Evolutionary conservation across 1,140 invertebrate species (phyloP).

Genomic region (Lycorma delicatula): DNA sequence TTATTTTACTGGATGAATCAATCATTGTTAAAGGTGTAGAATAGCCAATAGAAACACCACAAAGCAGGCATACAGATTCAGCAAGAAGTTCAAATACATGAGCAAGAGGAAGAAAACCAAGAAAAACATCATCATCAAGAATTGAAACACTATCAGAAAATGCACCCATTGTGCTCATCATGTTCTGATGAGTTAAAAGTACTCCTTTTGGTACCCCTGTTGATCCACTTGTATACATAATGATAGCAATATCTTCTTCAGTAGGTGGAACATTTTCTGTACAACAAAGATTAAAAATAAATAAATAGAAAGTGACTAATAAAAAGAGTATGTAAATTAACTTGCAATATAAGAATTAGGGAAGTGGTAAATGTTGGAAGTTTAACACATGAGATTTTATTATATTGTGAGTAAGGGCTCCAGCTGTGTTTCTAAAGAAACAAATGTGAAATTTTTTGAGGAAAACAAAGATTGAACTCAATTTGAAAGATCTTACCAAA

Average conservation of each 20-base stretch:
- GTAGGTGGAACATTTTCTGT: constrained; percentile 48
- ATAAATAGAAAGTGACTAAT: no score
- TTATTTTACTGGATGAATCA: constrained; percentile 92
- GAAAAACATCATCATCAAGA: constrained; percentile 66
- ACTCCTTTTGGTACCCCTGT: constrained; percentile 87
- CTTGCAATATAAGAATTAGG: no score
- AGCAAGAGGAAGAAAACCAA: constrained; percentile 93
- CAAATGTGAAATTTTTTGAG: no score
- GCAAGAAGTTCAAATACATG: constrained; percentile 87
- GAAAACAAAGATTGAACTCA: no score
- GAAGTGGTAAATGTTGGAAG: no score
- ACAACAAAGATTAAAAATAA: no score
- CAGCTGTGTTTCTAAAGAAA: no score
- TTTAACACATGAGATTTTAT: no score
- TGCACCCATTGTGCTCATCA: constrained; percentile 78
- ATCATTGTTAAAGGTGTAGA: constrained; percentile 92
- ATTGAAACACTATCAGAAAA: constrained; percentile 73
- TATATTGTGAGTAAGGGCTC: no score
- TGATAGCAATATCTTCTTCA: constrained; percentile 74
- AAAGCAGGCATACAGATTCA: constrained; percentile 47
- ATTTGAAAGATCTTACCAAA: no score
- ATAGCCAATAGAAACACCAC: constrained; percentile 91
- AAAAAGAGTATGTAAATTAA: no score
- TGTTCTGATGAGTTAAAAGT: constrained; percentile 80
- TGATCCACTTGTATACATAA: constrained; percentile 95